A percentile compares a stretch with the other conserved stretches of the same genome.
These are phyloP conservation scores for Uropsilus gracilis DNA, from an alignment of 2,113 vertebrate species.

Conservation along the genomic window DNA sequence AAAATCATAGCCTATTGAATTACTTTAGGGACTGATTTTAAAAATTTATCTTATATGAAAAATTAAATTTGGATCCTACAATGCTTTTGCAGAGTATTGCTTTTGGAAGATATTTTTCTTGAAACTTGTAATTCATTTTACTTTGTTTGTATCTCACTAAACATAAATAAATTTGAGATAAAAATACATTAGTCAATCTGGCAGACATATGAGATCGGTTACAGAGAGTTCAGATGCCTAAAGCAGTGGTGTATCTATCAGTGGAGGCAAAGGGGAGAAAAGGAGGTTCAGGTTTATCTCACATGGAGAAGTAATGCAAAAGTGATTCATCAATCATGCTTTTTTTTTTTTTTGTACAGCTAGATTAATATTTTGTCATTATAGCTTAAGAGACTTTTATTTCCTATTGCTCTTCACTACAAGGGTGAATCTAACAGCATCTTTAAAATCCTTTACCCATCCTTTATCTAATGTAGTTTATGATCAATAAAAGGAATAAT, in stretches of 20 bases:
- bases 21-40: constrained; percentile 83
- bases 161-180: constrained; percentile 85
- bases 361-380: constrained; percentile 49
- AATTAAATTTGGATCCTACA: constrained; percentile 83
- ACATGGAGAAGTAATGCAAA: not conserved
- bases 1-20: constrained; percentile 84
- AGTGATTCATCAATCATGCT: constrained; percentile 20
- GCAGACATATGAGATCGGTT: constrained; percentile 78
- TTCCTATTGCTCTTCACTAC: constrained; percentile 33
- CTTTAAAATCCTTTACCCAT: not conserved
- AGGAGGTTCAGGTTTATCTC: constrained; percentile 2
- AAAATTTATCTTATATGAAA: constrained; percentile 85
- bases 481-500: constrained; percentile 3
- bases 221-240: constrained; percentile 70
- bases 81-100: constrained; percentile 82
- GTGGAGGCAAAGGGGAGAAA: not conserved
- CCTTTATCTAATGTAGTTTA: constrained; percentile 6
- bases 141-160: constrained; percentile 86
- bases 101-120: constrained; percentile 86
- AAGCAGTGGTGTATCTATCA: constrained; percentile 71
- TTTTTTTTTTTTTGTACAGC: constrained; percentile 5
- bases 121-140: constrained; percentile 87
- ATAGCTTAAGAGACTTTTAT: constrained; percentile 53
- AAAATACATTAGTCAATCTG: constrained; percentile 85
- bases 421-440: not conserved